Percentiles rank a stretch among this genome's conserved stretches.
These are phyloP conservation scores for Dissostichus mawsoni DNA, from an alignment of 2,113 vertebrate species.

Conservation along the genomic window DNA sequence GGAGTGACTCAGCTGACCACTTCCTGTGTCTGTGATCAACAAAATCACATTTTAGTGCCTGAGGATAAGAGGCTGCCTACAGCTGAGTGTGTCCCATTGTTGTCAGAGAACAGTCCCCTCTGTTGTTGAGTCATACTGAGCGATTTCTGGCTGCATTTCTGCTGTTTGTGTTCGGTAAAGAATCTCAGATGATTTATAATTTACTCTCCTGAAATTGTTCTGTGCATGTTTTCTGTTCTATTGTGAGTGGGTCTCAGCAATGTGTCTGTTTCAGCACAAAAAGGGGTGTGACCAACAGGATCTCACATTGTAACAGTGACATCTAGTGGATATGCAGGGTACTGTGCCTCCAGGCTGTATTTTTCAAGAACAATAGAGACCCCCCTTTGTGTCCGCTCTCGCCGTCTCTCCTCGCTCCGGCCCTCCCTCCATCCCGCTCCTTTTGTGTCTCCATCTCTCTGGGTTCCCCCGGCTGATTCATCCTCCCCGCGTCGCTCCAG, in stretches of 20 bases:
- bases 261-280: background rate
- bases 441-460: constrained; percentile 70
- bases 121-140: constrained; percentile 21
- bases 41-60: constrained; percentile 47
- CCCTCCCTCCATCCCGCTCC: constrained; percentile 59
- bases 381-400: constrained; percentile 71
- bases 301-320: constrained; percentile 57
- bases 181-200: background rate
- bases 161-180: background rate
- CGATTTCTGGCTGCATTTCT: background rate
- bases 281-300: constrained; percentile 52
- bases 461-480: constrained; percentile 39
- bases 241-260: constrained; percentile 16
- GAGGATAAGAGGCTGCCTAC: constrained; percentile 11
- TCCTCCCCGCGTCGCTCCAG: constrained; percentile 24
- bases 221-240: background rate
- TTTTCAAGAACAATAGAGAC: constrained; percentile 78
- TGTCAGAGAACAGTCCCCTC: constrained; percentile 30
- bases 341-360: constrained; percentile 48
- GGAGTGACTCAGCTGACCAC: constrained; percentile 55
- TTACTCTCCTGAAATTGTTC: background rate
- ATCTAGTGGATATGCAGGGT: constrained; percentile 73
- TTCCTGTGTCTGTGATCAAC: constrained; percentile 54
- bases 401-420: constrained; percentile 51
- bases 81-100: constrained; percentile 40